These are phyloP conservation scores for Schlechtendalia chinensis DNA, from an alignment of 1,140 invertebrate species.

Conservation along the genomic window DNA sequence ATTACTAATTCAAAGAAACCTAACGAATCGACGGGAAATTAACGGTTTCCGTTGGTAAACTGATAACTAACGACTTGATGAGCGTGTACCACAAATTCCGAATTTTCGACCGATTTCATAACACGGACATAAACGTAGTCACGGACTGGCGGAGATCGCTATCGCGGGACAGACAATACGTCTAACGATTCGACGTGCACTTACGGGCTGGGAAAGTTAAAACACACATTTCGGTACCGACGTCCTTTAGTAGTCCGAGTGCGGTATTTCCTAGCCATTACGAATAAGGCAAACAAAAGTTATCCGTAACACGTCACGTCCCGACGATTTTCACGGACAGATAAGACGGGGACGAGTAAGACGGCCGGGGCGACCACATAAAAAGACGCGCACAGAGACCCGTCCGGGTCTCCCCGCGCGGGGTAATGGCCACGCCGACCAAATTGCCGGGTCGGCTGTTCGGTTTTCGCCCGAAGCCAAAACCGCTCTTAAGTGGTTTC, in stretches of 20 bases:
- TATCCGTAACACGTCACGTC: slow-evolving; percentile 35
- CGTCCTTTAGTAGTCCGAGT: slow-evolving; percentile 24
- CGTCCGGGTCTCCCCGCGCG: slow-evolving; percentile 16
- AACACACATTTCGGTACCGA: slow-evolving; percentile 1
- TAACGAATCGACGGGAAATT: too few relatives aligned
- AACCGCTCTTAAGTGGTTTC: slow-evolving; percentile 48
- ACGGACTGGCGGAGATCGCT: neutral
- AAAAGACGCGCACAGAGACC: slow-evolving; percentile 19
- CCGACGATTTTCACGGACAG: slow-evolving; percentile 22
- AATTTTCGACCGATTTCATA: neutral
- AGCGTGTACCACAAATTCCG: neutral
- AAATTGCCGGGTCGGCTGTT: slow-evolving; percentile 41
- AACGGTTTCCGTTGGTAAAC: neutral
- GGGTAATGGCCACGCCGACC: slow-evolving; percentile 40
- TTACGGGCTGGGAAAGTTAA: slow-evolving; percentile 6
- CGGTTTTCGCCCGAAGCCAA: slow-evolving; percentile 42
- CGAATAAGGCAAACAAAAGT: slow-evolving; percentile 48
- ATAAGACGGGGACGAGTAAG: slow-evolving; percentile 41
- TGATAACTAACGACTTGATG: too few relatives aligned
- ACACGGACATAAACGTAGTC: neutral
- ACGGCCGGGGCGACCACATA: neutral
- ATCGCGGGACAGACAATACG: neutral
- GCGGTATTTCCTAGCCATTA: slow-evolving; percentile 29
- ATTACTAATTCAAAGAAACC: too few relatives aligned
- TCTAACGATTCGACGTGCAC: slow-evolving; percentile 13